Evolutionary conservation across 1,140 invertebrate species (phyloP).

Genomic region (Macrosteles quadrilineatus): DNA sequence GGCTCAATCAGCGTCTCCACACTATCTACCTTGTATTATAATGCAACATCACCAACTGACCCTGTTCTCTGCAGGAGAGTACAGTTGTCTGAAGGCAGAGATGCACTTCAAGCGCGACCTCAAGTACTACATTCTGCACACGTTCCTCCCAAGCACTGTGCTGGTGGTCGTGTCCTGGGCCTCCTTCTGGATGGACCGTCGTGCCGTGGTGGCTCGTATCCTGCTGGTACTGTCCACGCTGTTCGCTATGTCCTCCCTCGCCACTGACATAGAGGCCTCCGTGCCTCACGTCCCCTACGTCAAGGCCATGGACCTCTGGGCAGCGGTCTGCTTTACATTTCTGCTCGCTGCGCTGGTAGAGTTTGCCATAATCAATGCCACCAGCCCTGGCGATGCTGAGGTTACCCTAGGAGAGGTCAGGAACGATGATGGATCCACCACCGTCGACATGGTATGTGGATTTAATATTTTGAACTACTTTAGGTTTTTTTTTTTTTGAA

Average conservation of each 20-base stretch:
- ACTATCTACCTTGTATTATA: too few relatives aligned
- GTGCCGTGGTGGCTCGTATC: neutral
- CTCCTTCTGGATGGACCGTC: slow-evolving; percentile 9
- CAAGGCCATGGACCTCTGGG: slow-evolving; percentile 9
- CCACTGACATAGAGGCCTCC: slow-evolving; percentile 4
- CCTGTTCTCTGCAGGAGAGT: neutral
- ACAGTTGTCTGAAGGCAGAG: slow-evolving; percentile 5
- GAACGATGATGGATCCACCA: neutral
- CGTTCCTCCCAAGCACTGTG: slow-evolving; percentile 1
- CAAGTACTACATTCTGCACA: slow-evolving; percentile 3
- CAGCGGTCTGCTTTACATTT: neutral
- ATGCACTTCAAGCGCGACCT: neutral
- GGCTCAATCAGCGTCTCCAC: too few relatives aligned
- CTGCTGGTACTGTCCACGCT: slow-evolving; percentile 2
- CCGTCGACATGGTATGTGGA: neutral
- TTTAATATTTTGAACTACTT: too few relatives aligned
- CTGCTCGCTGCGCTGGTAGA: neutral
- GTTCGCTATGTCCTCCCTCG: slow-evolving; percentile 11
- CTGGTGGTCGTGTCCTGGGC: slow-evolving; percentile 17
- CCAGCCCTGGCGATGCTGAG: too few relatives aligned
- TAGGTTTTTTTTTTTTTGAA: too few relatives aligned
- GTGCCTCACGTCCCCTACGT: slow-evolving; percentile 3
- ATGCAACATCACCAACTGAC: too few relatives aligned
- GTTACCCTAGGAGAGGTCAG: too few relatives aligned
- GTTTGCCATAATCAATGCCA: slow-evolving; percentile 1